Base-by-base conservation (phyloP, 2,113 vertebrate genomes). In the Piprites chloris region DNA sequence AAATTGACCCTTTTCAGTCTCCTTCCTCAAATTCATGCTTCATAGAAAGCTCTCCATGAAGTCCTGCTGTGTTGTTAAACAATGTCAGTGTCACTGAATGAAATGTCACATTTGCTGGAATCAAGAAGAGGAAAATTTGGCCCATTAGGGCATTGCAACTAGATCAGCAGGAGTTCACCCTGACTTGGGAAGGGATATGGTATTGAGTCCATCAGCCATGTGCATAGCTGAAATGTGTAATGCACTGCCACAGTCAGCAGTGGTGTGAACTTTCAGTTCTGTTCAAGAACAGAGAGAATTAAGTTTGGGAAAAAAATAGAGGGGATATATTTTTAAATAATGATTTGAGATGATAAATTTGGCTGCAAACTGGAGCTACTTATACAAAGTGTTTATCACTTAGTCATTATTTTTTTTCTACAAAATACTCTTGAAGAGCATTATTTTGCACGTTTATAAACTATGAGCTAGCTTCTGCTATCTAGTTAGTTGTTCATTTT, bases 21-120 rank as follows among this genome's bases (percentile, higher is more conserved):
- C 9, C 4, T 9, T 72, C 42, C 9, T 90, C 41, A 77, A 49
- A 78, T 53, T 79, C 14, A 19, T 20, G 28, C 9, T 67, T 86
- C 50, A 56, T 1, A 58, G n/a, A 88, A 72, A 83, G 9, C 39
- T 63, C 41, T 80, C 1, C 42, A 74, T 6, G 3, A 66, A 50
- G 2, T 35, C 19, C 6, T 46, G 20, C 18, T 47, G 30, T 52
- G 41, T n/a, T 74, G 24, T 42, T 33, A 61, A 83, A 72, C 30
- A 59, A 44, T 37, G 49, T 2, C 52, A 5, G 0, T 28, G 27
- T 23, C 30, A 59, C 21, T 47, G 71, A 79, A 67, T 37, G 22
- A 74, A 84, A 55, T 47, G 27, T 42, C 7, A 0, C 8, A 9
- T 72, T 93, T 90, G 16, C 13, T 0, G 0, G 46, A 73, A 77